These are phyloP conservation scores for Clanis bilineata DNA, from an alignment of 2,888 invertebrate species.

Conservation along the genomic window DNA sequence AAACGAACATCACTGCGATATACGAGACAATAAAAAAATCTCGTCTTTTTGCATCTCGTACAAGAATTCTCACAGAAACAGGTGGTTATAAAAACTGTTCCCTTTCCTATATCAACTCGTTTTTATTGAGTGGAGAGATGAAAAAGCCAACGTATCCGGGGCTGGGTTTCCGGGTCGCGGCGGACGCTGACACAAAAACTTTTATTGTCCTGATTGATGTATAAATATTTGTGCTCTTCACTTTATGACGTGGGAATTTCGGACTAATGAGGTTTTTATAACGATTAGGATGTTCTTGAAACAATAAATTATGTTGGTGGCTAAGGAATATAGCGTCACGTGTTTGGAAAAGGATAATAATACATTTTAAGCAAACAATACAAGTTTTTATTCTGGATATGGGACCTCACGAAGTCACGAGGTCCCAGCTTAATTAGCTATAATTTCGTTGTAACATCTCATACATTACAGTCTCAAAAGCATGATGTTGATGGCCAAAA, in stretches of 20 bases:
- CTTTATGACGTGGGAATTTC: constrained; percentile 47
- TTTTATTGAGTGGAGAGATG: constrained; percentile 53
- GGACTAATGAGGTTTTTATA: background rate
- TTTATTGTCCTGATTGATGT: constrained; percentile 52
- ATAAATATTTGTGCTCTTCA: constrained; percentile 56
- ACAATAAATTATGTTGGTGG: background rate
- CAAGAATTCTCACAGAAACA: constrained; percentile 66
- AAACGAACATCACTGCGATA: too few species aligned
- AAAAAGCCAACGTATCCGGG: constrained; percentile 67
- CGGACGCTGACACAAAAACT: constrained; percentile 51
- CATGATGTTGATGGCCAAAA: too few species aligned
- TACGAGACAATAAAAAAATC: constrained; percentile 40
- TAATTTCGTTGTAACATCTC: too few species aligned
- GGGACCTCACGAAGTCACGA: too few species aligned
- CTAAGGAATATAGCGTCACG: background rate
- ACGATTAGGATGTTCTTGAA: background rate
- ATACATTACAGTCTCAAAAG: too few species aligned
- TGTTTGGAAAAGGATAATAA: background rate
- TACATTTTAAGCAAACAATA: background rate
- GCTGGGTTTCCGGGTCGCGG: constrained; percentile 67
- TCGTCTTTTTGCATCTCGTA: constrained; percentile 47
- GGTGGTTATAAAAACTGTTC: constrained; percentile 69
- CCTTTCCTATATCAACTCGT: constrained; percentile 62
- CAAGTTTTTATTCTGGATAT: too few species aligned
- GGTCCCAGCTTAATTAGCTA: too few species aligned